Conservation (phyloP, 2,113 vertebrate genomes). For the Baryphthengus martii region DNA sequence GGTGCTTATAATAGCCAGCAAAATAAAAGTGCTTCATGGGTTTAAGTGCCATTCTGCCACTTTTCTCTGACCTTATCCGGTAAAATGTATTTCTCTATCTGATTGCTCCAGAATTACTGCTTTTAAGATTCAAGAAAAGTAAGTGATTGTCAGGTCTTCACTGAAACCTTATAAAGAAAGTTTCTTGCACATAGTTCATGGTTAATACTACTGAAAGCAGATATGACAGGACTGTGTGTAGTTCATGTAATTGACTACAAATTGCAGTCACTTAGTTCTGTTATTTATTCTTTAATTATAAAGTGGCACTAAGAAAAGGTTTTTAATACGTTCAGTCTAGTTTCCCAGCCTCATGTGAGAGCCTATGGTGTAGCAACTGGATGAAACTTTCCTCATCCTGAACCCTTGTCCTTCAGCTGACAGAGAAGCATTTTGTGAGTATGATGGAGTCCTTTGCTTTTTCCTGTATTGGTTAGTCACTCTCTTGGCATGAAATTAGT, state of each 20-base stretch:
- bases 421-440: slow-evolving; percentile 1
- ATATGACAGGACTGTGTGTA: neutral
- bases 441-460: neutral
- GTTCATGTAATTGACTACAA: neutral
- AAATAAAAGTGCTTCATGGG: neutral
- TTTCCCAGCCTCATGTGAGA: neutral
- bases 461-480: slow-evolving; percentile 1
- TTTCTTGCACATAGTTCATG: neutral
- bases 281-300: neutral
- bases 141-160: neutral
- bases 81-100: neutral
- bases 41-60: neutral
- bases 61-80: neutral
- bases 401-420: neutral
- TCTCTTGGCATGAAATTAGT: neutral
- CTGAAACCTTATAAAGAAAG: neutral
- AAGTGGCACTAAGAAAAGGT: neutral
- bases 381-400: neutral
- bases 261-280: neutral
- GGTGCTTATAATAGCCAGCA: neutral
- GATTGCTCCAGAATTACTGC: neutral
- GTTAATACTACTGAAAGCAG: neutral
- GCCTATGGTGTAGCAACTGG: neutral
- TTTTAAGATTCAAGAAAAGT: slow-evolving; percentile 3
- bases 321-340: neutral